Conservation (phyloP, 1,140 invertebrate genomes). For the Lutraria rhynchaena region DNA sequence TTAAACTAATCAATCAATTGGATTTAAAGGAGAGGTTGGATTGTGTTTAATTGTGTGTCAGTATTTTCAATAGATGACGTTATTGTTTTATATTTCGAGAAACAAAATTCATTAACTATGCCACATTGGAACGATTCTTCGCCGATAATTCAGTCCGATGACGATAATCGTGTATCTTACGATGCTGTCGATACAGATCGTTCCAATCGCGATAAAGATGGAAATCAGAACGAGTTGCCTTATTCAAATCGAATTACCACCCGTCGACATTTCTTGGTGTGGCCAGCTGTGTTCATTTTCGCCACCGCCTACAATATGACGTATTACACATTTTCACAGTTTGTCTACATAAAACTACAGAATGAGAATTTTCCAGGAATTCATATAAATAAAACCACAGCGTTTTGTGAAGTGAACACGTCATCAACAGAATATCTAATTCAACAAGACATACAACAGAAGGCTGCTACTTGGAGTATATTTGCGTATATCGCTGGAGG, state of each 20-base stretch:
- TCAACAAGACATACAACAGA: slow-evolving; percentile 29
- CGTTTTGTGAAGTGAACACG: slow-evolving; percentile 15
- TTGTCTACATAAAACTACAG: slow-evolving; percentile 29
- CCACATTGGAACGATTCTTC: no score
- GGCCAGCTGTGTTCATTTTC: slow-evolving; percentile 25
- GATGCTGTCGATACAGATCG: no score
- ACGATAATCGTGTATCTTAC: no score
- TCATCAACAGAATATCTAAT: slow-evolving; percentile 12
- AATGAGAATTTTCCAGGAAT: slow-evolving; percentile 25
- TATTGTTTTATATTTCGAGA: no score
- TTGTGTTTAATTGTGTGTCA: no score
- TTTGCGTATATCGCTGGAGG: slow-evolving; percentile 24
- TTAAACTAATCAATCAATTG: no score
- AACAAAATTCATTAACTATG: no score
- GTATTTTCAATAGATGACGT: no score
- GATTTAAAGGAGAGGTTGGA: no score
- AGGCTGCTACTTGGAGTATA: slow-evolving; percentile 35
- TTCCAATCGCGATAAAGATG: no score
- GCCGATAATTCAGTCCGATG: no score
- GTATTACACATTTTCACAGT: slow-evolving; percentile 17
- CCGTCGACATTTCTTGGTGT: slow-evolving; percentile 24
- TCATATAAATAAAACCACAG: slow-evolving; percentile 14
- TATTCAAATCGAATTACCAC: slow-evolving; percentile 1
- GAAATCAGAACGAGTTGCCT: not conserved
- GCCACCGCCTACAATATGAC: slow-evolving; percentile 11